phyloP scores from a whole-genome alignment of 2,888 invertebrate genomes.

The Neoitamus cyanurus region DNA sequence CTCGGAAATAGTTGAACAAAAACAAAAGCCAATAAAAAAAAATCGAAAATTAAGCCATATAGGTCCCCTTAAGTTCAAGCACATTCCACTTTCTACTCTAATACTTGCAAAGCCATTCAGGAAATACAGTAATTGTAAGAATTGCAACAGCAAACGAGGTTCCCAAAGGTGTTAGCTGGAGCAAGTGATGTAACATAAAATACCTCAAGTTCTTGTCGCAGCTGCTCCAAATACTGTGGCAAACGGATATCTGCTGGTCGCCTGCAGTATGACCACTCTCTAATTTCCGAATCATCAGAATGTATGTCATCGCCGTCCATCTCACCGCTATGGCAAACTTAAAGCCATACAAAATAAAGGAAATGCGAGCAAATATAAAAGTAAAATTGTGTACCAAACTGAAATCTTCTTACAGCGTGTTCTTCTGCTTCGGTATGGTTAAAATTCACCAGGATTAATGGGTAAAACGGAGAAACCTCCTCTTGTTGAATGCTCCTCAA shows the following conservation, averaged over 20 bases:
- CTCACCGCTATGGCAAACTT: background rate
- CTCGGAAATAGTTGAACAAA: no score
- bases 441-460: constrained; percentile 61
- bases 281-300: background rate
- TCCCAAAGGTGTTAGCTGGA: no score
- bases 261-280: constrained; percentile 59
- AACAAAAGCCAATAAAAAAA: no score
- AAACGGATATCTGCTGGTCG: constrained; percentile 57
- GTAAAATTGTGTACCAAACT: background rate
- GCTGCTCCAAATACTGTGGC: constrained; percentile 48
- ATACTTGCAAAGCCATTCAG: no score
- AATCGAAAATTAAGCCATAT: no score
- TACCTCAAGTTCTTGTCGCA: constrained; percentile 46
- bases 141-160: no score
- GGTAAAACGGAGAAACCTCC: constrained; percentile 60
- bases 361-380: background rate
- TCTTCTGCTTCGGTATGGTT: constrained; percentile 51
- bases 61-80: no score
- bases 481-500: constrained; percentile 57
- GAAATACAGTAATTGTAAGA: no score
- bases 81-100: no score
- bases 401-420: background rate
- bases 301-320: background rate
- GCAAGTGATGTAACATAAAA: no score
- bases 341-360: background rate